Evolutionary conservation across 2,113 vertebrate genomes (phyloP), one percentile per base, ranked within the genome.

Genomic region (Boleophthalmus pectinirostris): DNA sequence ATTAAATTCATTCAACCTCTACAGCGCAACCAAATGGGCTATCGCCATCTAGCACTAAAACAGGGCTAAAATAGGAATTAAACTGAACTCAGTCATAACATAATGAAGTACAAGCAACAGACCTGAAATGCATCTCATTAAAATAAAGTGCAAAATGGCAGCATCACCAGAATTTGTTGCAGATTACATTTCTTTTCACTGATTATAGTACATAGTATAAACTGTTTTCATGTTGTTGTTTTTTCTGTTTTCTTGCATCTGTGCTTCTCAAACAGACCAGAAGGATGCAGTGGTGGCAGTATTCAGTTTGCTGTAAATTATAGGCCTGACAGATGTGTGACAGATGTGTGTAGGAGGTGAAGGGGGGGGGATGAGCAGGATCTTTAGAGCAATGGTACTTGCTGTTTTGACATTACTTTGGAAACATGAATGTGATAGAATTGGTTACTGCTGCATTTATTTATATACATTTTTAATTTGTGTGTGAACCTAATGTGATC

Each of bases 291-390:
- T 10, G 24, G 8, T 38, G 63, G 25, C 51, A 29, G 12, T 0
- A 53, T 56, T 45, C 10, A 3, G 13, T 47, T 16, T 46, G 38
- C 58, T 77, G 72, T 78, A 54, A 79, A 56, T 70, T 56, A 73
- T 75, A 67, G 74, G 24, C 51, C 0, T 45, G 58, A 68, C 85
- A 87, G 85, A 82, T 83, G 81, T 82, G 73, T 76, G 77, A 78
- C 85, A 84, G 85, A 85, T 88, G 84, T 72, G 73, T 64, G 66
- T 69, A 29, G 21, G 68, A 46, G 35, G 73, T 69, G 21, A 38
- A 60, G 70, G 77, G 33, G 25, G 65, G 68, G 25, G 21, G 29
- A 73, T 51, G 15, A 72, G 43, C 65, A 14, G 33, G 33, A 20
- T 70, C 66, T 73, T 29, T 53, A 68, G 57, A 79, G 60, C 56